Evolutionary conservation across 2,888 invertebrate genomes (phyloP), one percentile per base, ranked within the genome.

Genomic region (Diabrotica balteata): DNA sequence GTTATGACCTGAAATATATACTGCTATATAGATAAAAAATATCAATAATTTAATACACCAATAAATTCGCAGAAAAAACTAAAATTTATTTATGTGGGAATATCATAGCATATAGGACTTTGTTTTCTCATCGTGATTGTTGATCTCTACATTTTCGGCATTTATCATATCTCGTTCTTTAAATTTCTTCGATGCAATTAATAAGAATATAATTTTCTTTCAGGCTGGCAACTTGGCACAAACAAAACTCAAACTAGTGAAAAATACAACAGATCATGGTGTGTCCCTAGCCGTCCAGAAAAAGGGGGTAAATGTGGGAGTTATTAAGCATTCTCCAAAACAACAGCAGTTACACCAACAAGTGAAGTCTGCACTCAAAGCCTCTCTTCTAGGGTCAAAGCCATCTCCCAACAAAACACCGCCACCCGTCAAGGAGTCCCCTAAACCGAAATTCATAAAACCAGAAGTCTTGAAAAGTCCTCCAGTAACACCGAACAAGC

Each of bases 171-270:
- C 32, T 32, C 32, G 32, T 32, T 32, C 32, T 1, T 32, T 32
- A 32, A 32, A 32, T 32, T 32, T 4, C 32, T 32, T 32, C 0
- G 4, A 4, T 32, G 5, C 5, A 32, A 32, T 32, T 32, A 32
- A 32, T 32, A 32, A 32, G 32, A 32, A 32, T n/a, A 59, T 11
- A 47, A n/a, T 59, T 65, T 45, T 49, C 17, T 66, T 72, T 71
- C 72, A 77, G 71, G 64, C 73, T 55, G 75, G 74, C 8, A 71
- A 69, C 47, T 67, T 82, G 65, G 79, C 80, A 7, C 83, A 83
- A 68, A 82, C 84, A 1, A 83, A 81, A 74, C 72, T 84, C 43
- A 82, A 82, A 72, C 47, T 84, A 3, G 77, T 84, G 8, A 84
- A 84, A 72, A 83, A 82, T 73, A 44, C 74, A 2, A 76, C 78